Conservation (phyloP, 2,797 vertebrate genomes). For the Chlorospingus flavigularis region DNA sequence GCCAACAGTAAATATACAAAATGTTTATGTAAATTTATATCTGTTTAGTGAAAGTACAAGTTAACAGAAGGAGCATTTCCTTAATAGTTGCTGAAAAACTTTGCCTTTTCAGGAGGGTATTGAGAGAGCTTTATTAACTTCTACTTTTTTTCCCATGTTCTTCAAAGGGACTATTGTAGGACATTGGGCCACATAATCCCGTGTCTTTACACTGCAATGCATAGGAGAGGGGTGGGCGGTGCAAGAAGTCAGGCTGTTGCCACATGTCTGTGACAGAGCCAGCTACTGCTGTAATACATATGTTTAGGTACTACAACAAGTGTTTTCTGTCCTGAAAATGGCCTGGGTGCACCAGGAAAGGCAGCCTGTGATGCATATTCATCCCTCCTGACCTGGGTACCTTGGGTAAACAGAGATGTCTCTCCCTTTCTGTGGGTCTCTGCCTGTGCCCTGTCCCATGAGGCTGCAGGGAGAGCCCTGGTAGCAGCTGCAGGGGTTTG, state of each 20-base stretch:
- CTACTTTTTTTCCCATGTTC: neutral
- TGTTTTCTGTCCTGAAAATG: conserved; percentile 4
- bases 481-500: neutral
- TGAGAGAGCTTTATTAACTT: neutral
- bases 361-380: neutral
- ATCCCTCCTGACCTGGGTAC: neutral
- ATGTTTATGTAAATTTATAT: conserved; percentile 59
- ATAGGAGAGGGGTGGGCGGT: neutral
- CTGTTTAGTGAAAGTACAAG: neutral
- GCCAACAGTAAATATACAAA: conserved; percentile 68
- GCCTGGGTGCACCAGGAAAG: neutral
- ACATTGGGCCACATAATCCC: neutral
- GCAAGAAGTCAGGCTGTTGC: conserved; percentile 10
- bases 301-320: conserved; percentile 13
- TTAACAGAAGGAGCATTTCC: neutral
- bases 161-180: conserved; percentile 39
- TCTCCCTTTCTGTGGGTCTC: neutral
- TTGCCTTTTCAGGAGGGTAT: neutral
- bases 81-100: neutral
- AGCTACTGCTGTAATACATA: neutral
- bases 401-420: neutral
- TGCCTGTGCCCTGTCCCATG: neutral
- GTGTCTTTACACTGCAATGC: neutral
- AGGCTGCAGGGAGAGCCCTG: neutral
- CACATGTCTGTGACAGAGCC: neutral